Evolutionary conservation across 2,113 vertebrate species (phyloP).

Genomic region (Salvator merianae): DNA sequence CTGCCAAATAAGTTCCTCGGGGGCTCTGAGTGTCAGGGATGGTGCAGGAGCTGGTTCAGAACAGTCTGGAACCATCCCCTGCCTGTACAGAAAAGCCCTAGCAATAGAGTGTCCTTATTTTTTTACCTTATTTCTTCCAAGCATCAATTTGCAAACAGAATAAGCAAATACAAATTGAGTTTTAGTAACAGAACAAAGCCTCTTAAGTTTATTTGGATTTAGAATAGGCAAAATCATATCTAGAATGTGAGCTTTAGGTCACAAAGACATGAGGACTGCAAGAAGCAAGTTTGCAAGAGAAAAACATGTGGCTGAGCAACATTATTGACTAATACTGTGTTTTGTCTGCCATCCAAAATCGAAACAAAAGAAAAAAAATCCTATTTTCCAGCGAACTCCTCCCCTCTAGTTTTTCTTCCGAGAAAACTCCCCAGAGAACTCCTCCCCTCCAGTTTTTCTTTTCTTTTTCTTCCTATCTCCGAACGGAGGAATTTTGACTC

Average conservation of each 20-base stretch:
- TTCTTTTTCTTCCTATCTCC: conserved; percentile 6
- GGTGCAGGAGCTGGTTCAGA: too few relatives aligned
- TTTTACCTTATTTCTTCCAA: neutral
- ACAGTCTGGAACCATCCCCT: too few relatives aligned
- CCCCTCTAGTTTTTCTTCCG: too few relatives aligned
- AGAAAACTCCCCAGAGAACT: neutral
- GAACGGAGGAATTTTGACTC: neutral
- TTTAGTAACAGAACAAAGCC: neutral
- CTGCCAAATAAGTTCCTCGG: too few relatives aligned
- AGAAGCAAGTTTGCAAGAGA: neutral
- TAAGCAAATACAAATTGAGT: neutral
- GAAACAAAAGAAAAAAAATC: neutral
- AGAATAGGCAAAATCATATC: neutral
- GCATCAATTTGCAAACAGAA: neutral
- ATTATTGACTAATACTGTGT: neutral
- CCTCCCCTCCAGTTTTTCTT: neutral
- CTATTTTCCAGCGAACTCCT: neutral
- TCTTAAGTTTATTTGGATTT: conserved; percentile 7
- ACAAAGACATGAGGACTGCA: conserved; percentile 3
- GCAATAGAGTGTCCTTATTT: fast-evolving
- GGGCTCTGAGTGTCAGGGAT: too few relatives aligned
- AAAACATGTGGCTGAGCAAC: neutral
- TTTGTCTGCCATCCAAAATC: neutral
- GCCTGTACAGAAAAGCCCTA: too few relatives aligned
- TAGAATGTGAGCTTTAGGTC: neutral